Conservation (phyloP, 2,888 invertebrate species). For the Cynaeus angustus region DNA sequence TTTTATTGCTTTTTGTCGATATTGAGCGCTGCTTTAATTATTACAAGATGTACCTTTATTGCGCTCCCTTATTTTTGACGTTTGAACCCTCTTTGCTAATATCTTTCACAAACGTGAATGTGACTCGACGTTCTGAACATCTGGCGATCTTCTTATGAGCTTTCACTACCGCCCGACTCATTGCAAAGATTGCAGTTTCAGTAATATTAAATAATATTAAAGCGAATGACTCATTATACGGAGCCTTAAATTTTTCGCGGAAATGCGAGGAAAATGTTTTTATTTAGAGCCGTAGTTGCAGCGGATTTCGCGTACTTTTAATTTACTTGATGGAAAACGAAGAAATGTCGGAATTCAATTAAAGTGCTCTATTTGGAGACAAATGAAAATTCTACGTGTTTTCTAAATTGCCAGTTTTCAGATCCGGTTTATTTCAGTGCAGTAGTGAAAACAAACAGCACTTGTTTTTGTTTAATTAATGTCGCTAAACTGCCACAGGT, state of each 20-base stretch:
- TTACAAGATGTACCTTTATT: neutral
- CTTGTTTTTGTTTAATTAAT: conserved; percentile 5
- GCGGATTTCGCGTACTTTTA: neutral
- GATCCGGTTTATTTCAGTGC: neutral
- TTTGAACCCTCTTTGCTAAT: conserved; percentile 8
- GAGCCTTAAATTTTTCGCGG: neutral
- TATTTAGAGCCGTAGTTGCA: conserved; percentile 2
- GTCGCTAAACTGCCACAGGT: neutral
- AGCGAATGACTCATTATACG: conserved; percentile 10
- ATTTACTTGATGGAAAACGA: neutral
- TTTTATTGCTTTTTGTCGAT: conserved; percentile 6
- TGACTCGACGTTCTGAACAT: conserved; percentile 24
- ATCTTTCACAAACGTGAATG: conserved; percentile 25
- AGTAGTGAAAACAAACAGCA: neutral
- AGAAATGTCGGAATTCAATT: conserved; percentile 4
- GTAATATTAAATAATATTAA: conserved; percentile 24
- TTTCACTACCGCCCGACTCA: conserved; percentile 13
- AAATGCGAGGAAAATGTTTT: conserved; percentile 1
- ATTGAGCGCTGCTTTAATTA: neutral
- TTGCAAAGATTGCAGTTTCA: conserved; percentile 22
- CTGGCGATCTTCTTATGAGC: conserved; percentile 32
- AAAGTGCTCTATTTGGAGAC: conserved; percentile 1
- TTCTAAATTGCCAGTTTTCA: too few species aligned
- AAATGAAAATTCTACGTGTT: conserved; percentile 2
- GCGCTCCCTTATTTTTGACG: conserved; percentile 9